These are phyloP conservation scores for Saiga tatarica DNA, from an alignment of 2,113 vertebrate species.

Conservation along the genomic window DNA sequence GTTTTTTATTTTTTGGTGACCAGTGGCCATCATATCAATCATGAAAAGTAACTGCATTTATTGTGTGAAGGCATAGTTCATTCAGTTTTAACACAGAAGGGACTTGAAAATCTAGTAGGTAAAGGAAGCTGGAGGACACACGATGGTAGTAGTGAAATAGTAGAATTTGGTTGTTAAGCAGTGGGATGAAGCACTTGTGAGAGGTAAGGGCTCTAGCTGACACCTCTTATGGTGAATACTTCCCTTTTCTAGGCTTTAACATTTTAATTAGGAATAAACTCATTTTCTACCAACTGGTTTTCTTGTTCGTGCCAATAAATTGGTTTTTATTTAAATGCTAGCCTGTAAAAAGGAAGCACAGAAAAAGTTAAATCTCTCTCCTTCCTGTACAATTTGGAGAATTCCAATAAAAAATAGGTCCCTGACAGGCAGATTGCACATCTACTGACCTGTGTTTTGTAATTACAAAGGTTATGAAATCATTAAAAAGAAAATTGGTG, in stretches of 20 bases:
- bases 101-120: not conserved
- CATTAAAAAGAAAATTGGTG: not conserved
- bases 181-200: not conserved
- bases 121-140: not conserved
- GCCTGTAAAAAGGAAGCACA: not conserved
- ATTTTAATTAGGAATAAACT: not conserved
- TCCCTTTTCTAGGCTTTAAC: not conserved
- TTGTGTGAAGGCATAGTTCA: not conserved
- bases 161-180: not conserved
- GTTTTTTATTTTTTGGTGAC: not conserved
- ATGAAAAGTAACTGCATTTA: not conserved
- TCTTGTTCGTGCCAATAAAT: not conserved
- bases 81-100: not conserved
- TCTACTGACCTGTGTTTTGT: not conserved
- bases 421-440: not conserved
- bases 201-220: not conserved
- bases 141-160: not conserved
- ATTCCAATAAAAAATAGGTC: not conserved
- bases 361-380: not conserved
- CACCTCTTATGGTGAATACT: not conserved
- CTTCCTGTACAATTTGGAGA: not conserved
- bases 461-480: constrained; percentile 11
- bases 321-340: not conserved
- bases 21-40: not conserved
- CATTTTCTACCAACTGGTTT: not conserved